phyloP scores from a whole-genome alignment of 2,888 invertebrate genomes.

The Ormyrus thymus region DNA sequence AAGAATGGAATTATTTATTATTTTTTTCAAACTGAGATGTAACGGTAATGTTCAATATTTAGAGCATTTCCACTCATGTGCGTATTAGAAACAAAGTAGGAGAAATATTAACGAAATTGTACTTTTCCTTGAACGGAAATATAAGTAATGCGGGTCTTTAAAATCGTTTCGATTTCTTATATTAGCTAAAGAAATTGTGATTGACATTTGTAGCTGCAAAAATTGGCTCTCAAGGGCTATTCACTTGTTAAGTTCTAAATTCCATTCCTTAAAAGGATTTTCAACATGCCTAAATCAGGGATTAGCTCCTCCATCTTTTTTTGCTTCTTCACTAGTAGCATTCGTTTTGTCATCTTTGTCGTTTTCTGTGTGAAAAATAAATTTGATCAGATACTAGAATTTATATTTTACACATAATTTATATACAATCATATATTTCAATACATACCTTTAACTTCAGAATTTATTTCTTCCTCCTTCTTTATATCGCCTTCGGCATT shows the following conservation, averaged over 20 bases:
- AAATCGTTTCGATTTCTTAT: conserved; percentile 23
- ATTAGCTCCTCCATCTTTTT: conserved; percentile 81
- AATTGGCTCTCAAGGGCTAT: conserved; percentile 27
- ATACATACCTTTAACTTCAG: conserved; percentile 72
- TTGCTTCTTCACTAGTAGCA: conserved; percentile 80
- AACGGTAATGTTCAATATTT: conserved; percentile 32
- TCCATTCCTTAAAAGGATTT: conserved; percentile 54
- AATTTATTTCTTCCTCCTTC: conserved; percentile 73
- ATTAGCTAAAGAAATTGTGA: conserved; percentile 15
- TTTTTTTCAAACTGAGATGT: conserved; percentile 27
- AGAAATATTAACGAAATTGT: conserved; percentile 8
- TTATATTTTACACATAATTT: conserved; percentile 11
- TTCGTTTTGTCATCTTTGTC: conserved; percentile 80
- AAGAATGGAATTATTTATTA: conserved; percentile 24
- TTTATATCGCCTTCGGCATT: conserved; percentile 71
- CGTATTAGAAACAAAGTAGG: conserved; percentile 31
- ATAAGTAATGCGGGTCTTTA: background rate
- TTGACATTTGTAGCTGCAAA: conserved; percentile 29
- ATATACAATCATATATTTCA: conserved; percentile 77
- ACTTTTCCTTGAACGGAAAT: conserved; percentile 26
- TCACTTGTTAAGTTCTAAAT: conserved; percentile 45
- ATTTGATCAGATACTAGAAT: conserved; percentile 6
- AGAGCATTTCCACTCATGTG: conserved; percentile 38
- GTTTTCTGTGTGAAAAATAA: conserved; percentile 76
- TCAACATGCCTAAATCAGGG: conserved; percentile 77